Percentiles rank a stretch among this genome's conserved stretches.
These are phyloP conservation scores for Conopomorpha cramerella DNA, from an alignment of 1,140 invertebrate species.

Conservation along the genomic window DNA sequence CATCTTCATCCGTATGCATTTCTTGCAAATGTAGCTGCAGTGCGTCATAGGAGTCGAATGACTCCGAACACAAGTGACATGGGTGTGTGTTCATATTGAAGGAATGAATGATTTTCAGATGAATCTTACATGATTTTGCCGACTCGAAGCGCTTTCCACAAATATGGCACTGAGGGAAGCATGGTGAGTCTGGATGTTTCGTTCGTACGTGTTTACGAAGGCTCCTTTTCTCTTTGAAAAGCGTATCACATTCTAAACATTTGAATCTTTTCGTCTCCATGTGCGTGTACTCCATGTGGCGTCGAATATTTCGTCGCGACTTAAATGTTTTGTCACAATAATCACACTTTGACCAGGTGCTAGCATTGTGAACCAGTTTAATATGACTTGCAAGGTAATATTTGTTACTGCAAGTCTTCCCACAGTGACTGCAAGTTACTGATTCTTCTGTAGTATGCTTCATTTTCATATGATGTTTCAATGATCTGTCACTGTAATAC, in stretches of 20 bases:
- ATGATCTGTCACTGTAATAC: constrained; percentile 29
- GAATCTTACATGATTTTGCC: constrained; percentile 37
- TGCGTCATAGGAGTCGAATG: constrained; percentile 20
- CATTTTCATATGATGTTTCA: constrained; percentile 31
- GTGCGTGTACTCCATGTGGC: constrained; percentile 32
- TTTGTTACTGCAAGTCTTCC: constrained; percentile 30
- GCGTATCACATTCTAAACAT: constrained; percentile 31
- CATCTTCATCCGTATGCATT: constrained; percentile 27
- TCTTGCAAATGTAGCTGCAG: constrained; percentile 22
- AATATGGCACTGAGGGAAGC: constrained; percentile 34
- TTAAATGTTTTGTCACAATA: constrained; percentile 35
- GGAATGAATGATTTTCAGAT: constrained; percentile 32
- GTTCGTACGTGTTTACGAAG: constrained; percentile 30
- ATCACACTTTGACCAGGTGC: constrained; percentile 24
- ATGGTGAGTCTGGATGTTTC: constrained; percentile 25
- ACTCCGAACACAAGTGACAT: constrained; percentile 26
- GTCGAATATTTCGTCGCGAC: constrained; percentile 26
- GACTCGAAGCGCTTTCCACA: constrained; percentile 38
- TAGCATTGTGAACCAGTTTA: constrained; percentile 24
- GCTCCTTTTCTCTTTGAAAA: constrained; percentile 40
- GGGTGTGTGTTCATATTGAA: constrained; percentile 30
- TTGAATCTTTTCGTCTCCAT: constrained; percentile 30
- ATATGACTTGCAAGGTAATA: constrained; percentile 32
- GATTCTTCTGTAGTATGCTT: constrained; percentile 26
- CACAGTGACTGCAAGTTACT: constrained; percentile 21